Evolutionary conservation across 2,888 invertebrate species (phyloP).

Genomic region (Amaurobius ferox): DNA sequence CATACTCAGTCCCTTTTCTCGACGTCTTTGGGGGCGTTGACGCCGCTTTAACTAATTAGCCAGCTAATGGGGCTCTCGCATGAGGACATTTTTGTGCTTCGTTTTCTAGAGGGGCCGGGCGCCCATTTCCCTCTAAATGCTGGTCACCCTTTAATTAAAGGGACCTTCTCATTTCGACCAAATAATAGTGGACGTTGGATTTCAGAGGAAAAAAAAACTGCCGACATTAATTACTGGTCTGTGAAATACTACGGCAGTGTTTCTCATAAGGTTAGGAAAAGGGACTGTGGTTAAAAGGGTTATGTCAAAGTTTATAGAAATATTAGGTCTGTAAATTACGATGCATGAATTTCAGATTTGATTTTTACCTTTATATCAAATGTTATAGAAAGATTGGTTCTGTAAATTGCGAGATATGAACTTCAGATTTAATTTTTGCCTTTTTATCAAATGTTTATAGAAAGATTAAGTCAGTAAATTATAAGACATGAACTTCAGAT

Average conservation of each 20-base stretch:
- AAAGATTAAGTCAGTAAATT: too few species aligned
- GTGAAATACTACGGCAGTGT: not conserved
- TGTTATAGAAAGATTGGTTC: too few species aligned
- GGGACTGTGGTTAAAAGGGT: too few species aligned
- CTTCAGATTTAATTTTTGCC: too few species aligned
- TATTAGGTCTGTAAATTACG: too few species aligned
- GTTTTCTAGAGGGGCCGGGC: slow-evolving; percentile 19
- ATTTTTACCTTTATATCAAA: too few species aligned
- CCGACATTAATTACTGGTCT: not conserved
- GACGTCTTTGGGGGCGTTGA: slow-evolving; percentile 28
- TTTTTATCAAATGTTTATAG: too few species aligned
- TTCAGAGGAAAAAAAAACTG: not conserved
- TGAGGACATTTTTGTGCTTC: slow-evolving; percentile 3
- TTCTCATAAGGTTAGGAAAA: not conserved
- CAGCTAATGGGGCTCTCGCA: slow-evolving; percentile 55
- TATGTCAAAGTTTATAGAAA: too few species aligned
- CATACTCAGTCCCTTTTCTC: slow-evolving; percentile 15
- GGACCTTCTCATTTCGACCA: slow-evolving; percentile 18
- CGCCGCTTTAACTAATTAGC: slow-evolving; percentile 50
- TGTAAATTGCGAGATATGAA: too few species aligned
- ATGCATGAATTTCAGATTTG: too few species aligned
- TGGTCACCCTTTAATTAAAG: slow-evolving; percentile 48
- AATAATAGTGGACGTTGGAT: slow-evolving; percentile 26
- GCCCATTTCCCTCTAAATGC: slow-evolving; percentile 17
- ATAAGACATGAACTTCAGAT: too few species aligned